These are phyloP conservation scores for Papilio helenus DNA, from an alignment of 1,140 invertebrate species.

Conservation along the genomic window DNA sequence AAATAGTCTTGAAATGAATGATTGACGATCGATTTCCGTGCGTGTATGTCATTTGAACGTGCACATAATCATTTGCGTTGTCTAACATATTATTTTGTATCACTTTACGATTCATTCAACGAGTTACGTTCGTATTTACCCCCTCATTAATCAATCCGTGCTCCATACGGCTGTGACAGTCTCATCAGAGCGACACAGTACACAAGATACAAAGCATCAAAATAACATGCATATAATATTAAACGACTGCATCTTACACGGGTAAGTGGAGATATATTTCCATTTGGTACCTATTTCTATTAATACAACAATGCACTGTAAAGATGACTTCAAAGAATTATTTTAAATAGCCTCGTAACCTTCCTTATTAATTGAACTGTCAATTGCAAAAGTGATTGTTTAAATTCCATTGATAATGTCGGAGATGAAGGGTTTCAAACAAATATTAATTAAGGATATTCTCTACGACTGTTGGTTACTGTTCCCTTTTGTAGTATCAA, in stretches of 20 bases:
- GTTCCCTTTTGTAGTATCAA: background rate
- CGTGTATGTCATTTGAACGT: background rate
- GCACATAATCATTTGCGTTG: constrained; percentile 1
- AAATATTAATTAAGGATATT: background rate
- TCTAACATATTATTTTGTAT: constrained; percentile 23
- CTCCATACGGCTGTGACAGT: constrained; percentile 31
- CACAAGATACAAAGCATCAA: constrained; percentile 6
- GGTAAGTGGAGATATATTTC: background rate
- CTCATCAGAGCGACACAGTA: constrained; percentile 22
- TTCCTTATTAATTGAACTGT: background rate
- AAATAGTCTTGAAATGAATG: background rate
- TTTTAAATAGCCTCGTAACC: background rate
- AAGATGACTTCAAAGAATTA: no score
- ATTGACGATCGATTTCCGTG: constrained; percentile 12
- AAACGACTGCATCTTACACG: background rate
- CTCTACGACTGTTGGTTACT: background rate
- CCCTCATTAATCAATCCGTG: constrained; percentile 35
- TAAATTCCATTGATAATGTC: background rate
- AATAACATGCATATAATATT: constrained; percentile 32
- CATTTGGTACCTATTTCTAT: no score
- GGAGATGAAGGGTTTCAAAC: background rate
- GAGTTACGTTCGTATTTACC: constrained; percentile 18
- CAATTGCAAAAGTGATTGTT: background rate
- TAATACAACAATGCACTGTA: no score
- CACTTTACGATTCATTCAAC: constrained; percentile 20